A percentile compares a stretch with the other conserved stretches of the same genome.
Conservation (phyloP, 2,888 invertebrate species). For the Strigamia maritima region DNA sequence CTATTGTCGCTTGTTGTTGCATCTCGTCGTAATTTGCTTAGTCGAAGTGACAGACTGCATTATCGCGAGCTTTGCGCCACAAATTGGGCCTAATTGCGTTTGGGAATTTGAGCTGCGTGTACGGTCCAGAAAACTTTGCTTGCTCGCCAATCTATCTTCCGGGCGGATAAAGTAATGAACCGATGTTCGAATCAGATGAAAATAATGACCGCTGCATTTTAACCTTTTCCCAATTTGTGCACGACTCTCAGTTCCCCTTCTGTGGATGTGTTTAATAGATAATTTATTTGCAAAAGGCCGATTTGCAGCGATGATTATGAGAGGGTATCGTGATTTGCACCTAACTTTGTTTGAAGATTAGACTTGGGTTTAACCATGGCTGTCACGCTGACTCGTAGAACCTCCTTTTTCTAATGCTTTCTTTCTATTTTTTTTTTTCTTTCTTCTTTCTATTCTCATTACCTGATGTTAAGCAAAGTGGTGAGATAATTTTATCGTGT, state of each 20-base stretch:
- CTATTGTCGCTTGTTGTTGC: neutral
- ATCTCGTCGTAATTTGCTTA: conserved; percentile 13
- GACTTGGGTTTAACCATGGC: neutral
- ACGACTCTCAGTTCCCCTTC: neutral
- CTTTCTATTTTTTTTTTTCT: no score
- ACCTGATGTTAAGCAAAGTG: conserved; percentile 10
- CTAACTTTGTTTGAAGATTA: neutral
- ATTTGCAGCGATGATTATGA: no score
- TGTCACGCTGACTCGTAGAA: neutral
- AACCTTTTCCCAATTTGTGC: neutral
- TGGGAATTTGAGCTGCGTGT: neutral
- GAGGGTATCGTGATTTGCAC: conserved; percentile 2
- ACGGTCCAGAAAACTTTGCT: neutral
- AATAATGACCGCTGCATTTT: neutral
- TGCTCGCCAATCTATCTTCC: neutral
- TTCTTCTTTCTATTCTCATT: neutral
- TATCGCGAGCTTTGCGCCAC: conserved; percentile 9
- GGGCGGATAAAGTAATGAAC: neutral
- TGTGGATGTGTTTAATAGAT: no score
- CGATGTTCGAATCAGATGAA: neutral
- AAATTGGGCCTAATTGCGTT: conserved; percentile 13
- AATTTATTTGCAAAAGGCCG: no score
- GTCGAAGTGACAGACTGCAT: neutral
- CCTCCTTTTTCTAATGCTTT: no score
- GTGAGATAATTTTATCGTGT: neutral